Evolutionary conservation across 2,797 vertebrate species (phyloP), one percentile per base, ranked within the genome.

Genomic region (Myoxocephalus aenaeus): DNA sequence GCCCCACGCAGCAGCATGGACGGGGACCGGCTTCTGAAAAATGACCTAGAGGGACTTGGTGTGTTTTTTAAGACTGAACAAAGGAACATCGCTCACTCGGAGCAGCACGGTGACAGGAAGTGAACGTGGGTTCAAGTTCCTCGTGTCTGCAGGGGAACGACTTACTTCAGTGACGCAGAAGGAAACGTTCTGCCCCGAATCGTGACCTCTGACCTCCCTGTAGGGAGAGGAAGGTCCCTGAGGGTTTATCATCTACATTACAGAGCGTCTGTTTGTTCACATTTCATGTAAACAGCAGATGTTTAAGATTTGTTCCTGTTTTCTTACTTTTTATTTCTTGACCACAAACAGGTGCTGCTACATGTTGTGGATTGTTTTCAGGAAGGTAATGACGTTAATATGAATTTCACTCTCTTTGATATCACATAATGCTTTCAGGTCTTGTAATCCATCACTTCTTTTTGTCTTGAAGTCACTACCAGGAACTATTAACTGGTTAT

Each of bases 1-100:
- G 73, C 40, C 74, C 73, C 67, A n/a, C 56, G 73, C 74, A 80
- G 87, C 65, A 44, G 11, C 2, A 1, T 1, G 50, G 61, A 66
- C 65, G 10, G 63, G 50, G 20, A 8, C 7, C 29, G 20, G 69
- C 44, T 50, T 69, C 20, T 68, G 5, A 57, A 48, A 7, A 42
- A 38, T 0, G 22, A 74, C 57, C 57, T 20, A 10, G 7, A 68
- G 70, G 71, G 44, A 63, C 58, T 46, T 2, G 2, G 13, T 46
- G 27, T 29, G n/a, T 62, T 62, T 65, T 38, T 32, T 32, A 32
- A 40, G 10, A 32, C 25, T 32, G 29, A 69, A 79, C 70, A 86
- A 79, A 71, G 32, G 54, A 76, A 29, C 56, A 14, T 22, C 48
- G 64, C 3, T 74, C 1, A 36, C 72, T 77, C 12, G 7, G 8